Evolutionary conservation across 2,113 vertebrate species (phyloP), one percentile per base, ranked within the genome.

Genomic region (Orientallactaga bullata): DNA sequence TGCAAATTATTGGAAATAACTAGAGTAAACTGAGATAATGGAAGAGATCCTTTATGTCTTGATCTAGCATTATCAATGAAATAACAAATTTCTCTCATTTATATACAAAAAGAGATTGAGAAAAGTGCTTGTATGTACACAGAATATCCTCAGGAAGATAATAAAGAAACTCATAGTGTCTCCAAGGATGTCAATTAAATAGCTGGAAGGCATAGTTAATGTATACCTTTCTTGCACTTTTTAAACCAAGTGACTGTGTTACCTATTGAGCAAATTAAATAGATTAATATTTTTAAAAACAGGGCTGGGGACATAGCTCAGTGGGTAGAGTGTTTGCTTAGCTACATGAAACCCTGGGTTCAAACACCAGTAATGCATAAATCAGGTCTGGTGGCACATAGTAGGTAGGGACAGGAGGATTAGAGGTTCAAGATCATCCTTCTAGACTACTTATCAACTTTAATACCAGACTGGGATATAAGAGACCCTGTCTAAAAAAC

Each of bases 1-100:
- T 30, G 2, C 26, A 88, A 82, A 94, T 79, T 89, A 79, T 23
- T 89, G n/a, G 72, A 39, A 94, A 87, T 51, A 87, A 84, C 28
- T 35, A 42, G 83, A 71, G 83, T 66, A 61, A 72, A 85, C n/a
- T n/a, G n/a, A 91, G 91, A 87, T 61, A 2, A 81, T 35, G 63
- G 13, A 58, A 72, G 66, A 66, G 66, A 21, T 26, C 23, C 23
- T 85, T 81, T 74, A 30, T 86, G n/a, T 60, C 83, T 76, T 74
- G 12, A 88, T 73, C 35, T 83, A 81, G 35, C 5, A n/a, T 86
- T 30, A 66, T 32, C 5, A 20, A 66, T 85, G 69, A 89, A 23
- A 91, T 26, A 91, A 63, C 18, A 88, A 88, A 18, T 37, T 69
- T 51, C 30, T 89, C 86, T 26, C 51, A 89, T 77, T 71, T 91